phyloP scores from a whole-genome alignment of 2,888 invertebrate species.

The Pseudococcus viburni region DNA sequence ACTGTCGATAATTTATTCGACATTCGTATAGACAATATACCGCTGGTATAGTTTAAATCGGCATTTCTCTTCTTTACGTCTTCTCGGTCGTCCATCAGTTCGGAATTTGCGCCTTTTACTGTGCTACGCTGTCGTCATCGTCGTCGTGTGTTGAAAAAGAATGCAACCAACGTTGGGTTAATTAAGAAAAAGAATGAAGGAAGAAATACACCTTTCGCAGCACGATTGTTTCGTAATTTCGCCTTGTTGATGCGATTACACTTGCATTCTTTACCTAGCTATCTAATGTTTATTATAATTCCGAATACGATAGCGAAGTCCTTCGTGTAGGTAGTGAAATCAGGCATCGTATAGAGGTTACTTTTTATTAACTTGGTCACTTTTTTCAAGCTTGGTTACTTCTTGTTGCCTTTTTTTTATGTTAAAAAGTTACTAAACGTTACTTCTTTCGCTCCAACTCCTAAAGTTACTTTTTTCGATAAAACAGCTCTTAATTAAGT shows the following conservation, averaged over 20 bases:
- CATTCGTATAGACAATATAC: background rate
- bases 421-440: too few species aligned
- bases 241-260: background rate
- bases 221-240: conserved; percentile 29
- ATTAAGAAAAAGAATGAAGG: background rate
- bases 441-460: too few species aligned
- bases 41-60: background rate
- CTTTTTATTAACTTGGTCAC: too few species aligned
- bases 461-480: too few species aligned
- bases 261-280: background rate
- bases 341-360: too few species aligned
- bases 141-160: background rate
- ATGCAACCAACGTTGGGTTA: background rate
- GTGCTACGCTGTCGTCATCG: background rate
- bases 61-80: conserved; percentile 1
- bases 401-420: too few species aligned
- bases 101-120: conserved; percentile 6
- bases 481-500: too few species aligned
- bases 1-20: conserved; percentile 26
- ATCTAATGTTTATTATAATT: too few species aligned
- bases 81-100: background rate
- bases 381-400: too few species aligned
- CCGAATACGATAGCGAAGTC: too few species aligned
- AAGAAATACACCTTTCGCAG: background rate
- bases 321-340: too few species aligned